phyloP scores from a whole-genome alignment of 2,888 invertebrate species.

The Amphipoea oculea region DNA sequence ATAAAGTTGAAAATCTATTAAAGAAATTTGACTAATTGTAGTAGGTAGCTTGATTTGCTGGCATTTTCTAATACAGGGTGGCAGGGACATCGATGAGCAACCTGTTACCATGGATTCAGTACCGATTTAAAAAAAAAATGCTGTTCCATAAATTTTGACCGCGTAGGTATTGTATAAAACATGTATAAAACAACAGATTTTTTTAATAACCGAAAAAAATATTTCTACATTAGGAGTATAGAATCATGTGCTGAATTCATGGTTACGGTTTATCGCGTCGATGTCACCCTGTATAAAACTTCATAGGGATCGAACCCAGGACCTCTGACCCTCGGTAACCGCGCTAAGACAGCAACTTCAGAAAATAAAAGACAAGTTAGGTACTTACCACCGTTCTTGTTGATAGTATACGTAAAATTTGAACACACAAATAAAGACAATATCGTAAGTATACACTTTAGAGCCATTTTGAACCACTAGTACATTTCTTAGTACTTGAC shows the following conservation, averaged over 20 bases:
- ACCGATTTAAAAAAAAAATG: too few species aligned
- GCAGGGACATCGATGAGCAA: too few species aligned
- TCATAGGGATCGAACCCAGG: not conserved
- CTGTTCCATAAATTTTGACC: too few species aligned
- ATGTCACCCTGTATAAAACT: not conserved
- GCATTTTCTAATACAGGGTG: too few species aligned
- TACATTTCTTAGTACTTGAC: conserved; percentile 47
- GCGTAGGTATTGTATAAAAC: not conserved
- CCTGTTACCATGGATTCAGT: not conserved
- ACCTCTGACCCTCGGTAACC: not conserved
- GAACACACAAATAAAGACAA: conserved; percentile 76
- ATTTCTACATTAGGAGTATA: not conserved
- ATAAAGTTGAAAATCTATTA: too few species aligned
- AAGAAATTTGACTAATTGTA: too few species aligned
- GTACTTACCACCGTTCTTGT: conserved; percentile 75
- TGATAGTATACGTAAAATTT: conserved; percentile 75
- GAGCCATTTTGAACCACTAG: conserved; percentile 69
- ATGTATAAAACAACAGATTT: not conserved
- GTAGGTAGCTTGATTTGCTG: too few species aligned
- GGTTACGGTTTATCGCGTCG: not conserved
- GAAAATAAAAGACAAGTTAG: conserved; percentile 6
- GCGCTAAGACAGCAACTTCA: not conserved
- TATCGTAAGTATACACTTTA: conserved; percentile 71
- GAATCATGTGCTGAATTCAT: not conserved
- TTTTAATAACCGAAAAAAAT: not conserved